Conservation (phyloP, 2,888 invertebrate species). For the Rhingia rostrata region DNA sequence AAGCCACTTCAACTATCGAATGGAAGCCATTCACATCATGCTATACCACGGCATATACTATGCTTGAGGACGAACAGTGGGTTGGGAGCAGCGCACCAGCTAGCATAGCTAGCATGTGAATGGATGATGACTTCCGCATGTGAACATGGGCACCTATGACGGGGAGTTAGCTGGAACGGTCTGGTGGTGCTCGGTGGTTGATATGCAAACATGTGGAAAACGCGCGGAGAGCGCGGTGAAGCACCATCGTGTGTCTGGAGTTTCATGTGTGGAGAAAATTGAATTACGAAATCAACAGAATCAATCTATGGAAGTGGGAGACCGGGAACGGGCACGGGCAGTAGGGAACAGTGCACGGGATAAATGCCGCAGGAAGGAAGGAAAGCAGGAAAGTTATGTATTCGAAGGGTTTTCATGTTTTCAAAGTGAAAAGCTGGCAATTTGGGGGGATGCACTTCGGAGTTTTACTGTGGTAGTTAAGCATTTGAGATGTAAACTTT, state of each 20-base stretch:
- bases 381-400: constrained; percentile 57
- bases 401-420: constrained; percentile 51
- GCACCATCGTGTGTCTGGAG: constrained; percentile 50
- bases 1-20: constrained; percentile 70
- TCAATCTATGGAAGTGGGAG: constrained; percentile 59
- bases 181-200: constrained; percentile 49
- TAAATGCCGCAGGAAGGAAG: constrained; percentile 56
- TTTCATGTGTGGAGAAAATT: constrained; percentile 70
- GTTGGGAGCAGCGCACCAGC: constrained; percentile 6
- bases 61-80: constrained; percentile 20
- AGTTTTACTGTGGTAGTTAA: constrained; percentile 15
- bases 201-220: constrained; percentile 73
- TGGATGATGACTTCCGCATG: constrained; percentile 74
- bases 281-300: constrained; percentile 74
- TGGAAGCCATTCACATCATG: constrained; percentile 67
- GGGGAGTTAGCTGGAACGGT: constrained; percentile 48
- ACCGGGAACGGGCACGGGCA: not conserved
- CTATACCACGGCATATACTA: constrained; percentile 1
- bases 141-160: constrained; percentile 62
- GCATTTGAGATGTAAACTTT: not conserved
- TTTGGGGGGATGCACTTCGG: constrained; percentile 35
- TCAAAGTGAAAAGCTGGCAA: not conserved
- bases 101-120: constrained; percentile 52
- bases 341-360: constrained; percentile 3
- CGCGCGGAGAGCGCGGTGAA: constrained; percentile 48